Evolutionary conservation across 2,797 vertebrate genomes (phyloP).

Genomic region (Mormyrus hasselquistii): DNA sequence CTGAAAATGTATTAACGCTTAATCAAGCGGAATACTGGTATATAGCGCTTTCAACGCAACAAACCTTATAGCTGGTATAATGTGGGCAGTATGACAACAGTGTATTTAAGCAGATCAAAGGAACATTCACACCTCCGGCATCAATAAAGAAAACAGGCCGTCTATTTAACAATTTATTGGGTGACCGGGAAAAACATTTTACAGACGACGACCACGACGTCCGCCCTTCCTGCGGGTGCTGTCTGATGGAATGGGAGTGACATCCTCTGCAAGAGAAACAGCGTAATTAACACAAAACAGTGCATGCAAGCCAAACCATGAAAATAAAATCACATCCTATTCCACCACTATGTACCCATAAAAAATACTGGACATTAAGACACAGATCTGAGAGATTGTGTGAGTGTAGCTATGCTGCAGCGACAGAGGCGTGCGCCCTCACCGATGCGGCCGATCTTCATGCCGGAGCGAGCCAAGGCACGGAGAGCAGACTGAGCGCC

Average conservation of each 20-base stretch:
- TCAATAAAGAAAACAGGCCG: neutral
- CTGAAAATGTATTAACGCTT: neutral
- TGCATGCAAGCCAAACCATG: neutral
- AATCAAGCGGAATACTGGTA: neutral
- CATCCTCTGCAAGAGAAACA: slow-evolving; percentile 74
- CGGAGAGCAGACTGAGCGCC: slow-evolving; percentile 94
- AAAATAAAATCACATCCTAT: neutral
- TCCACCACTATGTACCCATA: neutral
- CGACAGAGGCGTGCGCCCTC: slow-evolving; percentile 28
- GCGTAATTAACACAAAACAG: slow-evolving; percentile 10
- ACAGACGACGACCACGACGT: slow-evolving; percentile 93
- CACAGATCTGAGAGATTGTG: neutral
- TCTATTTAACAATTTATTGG: slow-evolving; percentile 68
- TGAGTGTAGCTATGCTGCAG: neutral
- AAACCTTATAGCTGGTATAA: neutral
- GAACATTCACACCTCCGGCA: neutral
- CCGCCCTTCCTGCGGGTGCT: slow-evolving; percentile 98
- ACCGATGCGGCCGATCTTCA: slow-evolving; percentile 98
- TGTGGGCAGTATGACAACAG: neutral
- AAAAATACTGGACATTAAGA: neutral
- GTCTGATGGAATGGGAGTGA: slow-evolving; percentile 96
- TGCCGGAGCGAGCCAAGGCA: slow-evolving; percentile 91
- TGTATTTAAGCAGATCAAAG: neutral
- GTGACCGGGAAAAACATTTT: slow-evolving; percentile 46
- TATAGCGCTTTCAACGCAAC: neutral